Base-by-base conservation (phyloP, 2,888 invertebrate genomes). In the Lacanobia oleracea region DNA sequence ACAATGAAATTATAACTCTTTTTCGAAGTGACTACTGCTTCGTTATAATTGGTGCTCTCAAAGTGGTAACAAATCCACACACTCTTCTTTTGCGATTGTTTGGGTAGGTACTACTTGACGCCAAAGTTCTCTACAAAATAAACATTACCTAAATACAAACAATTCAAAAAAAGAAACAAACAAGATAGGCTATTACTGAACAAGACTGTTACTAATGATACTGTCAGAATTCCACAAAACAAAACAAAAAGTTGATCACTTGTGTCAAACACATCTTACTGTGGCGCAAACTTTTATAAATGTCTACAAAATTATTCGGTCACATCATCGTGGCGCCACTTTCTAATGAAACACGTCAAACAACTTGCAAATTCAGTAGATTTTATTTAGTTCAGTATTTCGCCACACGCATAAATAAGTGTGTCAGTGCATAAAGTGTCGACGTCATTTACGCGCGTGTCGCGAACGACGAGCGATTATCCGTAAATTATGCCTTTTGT, bases 161-260 rank as follows among this genome's bases (percentile, higher is more conserved):
- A 54, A 45, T 40, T 50, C 14, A 21, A 54, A 37, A 23, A 66
- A 54, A 69, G 27, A 56, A 66, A 67, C n/a, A 65, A 56, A 60
- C 54, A 45, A 23, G 18, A 59, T 33, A 63, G 23, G 18, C 7
- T 40, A 27, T 3, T 9, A 37, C 57, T 67, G 72, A 56, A 54
- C 33, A 33, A 56, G 80, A 70, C 66, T 64, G 51, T 23, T 54
- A 79, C 62, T 72, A 77, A 85, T 81, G 54, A 59, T 9, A 9
- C 27, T 73, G 45, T 68, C 75, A 71, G 65, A 72, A 70, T 67
- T 60, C 54, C 51, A 67, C 63, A 57, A 6, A 72, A 18, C 48
- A 76, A 70, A 77, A 84, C 63, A 86, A 81, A 77, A 85, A 86
- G 56, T 79, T 84, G 74, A 84, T 85, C 74, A 79, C 67, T 77